phyloP scores from a whole-genome alignment of 2,113 vertebrate species.

The Ptychochromis oligacanthus region DNA sequence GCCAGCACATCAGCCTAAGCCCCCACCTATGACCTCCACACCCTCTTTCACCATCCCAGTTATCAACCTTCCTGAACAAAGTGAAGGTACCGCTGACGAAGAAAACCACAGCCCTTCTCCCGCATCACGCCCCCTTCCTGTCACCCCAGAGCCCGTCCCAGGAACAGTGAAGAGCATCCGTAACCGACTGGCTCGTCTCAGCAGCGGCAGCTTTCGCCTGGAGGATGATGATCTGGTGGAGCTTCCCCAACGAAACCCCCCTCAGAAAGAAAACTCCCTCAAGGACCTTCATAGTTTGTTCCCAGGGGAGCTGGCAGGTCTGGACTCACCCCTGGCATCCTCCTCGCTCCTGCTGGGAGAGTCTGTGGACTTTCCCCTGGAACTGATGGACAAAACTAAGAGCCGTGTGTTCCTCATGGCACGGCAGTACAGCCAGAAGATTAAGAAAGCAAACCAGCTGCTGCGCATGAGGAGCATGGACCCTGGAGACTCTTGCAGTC shows the following conservation, averaged over 20 bases:
- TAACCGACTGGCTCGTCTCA: conserved; percentile 82
- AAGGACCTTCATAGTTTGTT: conserved; percentile 84
- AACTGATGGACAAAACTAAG: conserved; percentile 86
- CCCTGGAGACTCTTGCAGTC: conserved; percentile 82
- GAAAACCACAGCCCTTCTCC: conserved; percentile 64
- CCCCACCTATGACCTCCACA: conserved; percentile 57
- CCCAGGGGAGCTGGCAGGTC: conserved; percentile 79
- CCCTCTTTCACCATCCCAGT: conserved; percentile 74
- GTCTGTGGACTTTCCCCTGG: conserved; percentile 79
- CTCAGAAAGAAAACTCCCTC: conserved; percentile 37
- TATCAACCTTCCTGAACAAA: conserved; percentile 74
- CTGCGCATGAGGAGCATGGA: conserved; percentile 92
- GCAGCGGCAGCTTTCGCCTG: conserved; percentile 81
- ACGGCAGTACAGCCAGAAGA: conserved; percentile 97
- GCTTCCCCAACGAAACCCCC: conserved; percentile 73
- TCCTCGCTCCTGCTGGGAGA: conserved; percentile 75
- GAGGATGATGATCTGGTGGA: conserved; percentile 81
- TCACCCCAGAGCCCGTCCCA: conserved; percentile 79
- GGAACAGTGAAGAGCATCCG: conserved; percentile 79
- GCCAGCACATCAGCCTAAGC: conserved; percentile 58
- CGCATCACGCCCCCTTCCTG: conserved; percentile 60
- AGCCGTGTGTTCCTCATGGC: conserved; percentile 96
- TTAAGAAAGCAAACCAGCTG: conserved; percentile 97
- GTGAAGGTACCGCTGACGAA: conserved; percentile 67
- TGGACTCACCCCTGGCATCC: conserved; percentile 81